These are phyloP conservation scores for Dysdera silvatica DNA, from an alignment of 1,140 invertebrate genomes.

Conservation along the genomic window DNA sequence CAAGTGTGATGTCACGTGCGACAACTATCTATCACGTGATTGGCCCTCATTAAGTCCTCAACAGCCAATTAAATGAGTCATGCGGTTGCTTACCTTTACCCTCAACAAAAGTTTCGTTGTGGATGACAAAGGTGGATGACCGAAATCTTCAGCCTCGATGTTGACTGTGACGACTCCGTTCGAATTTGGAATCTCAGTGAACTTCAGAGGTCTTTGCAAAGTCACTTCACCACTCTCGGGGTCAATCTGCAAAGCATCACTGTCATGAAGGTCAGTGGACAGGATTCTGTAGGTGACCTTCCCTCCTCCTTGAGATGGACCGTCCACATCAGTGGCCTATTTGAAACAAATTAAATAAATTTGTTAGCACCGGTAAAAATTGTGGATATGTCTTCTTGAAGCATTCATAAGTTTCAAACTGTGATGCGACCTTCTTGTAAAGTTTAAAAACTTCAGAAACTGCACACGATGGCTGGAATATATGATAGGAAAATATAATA, in stretches of 20 bases:
- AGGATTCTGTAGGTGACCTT: conserved; percentile 57
- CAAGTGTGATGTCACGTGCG: too few species aligned
- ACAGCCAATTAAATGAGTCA: too few species aligned
- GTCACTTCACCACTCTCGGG: conserved; percentile 59
- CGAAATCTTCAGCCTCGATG: conserved; percentile 55
- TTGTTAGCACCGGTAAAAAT: neutral
- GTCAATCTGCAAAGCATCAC: conserved; percentile 47
- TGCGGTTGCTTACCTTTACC: conserved; percentile 52
- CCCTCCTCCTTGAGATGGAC: conserved; percentile 59
- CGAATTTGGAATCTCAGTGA: conserved; percentile 12
- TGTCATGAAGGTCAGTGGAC: conserved; percentile 51
- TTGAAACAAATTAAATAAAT: neutral
- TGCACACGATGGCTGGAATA: too few species aligned
- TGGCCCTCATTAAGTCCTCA: too few species aligned
- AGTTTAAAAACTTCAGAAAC: too few species aligned
- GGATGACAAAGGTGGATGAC: conserved; percentile 54
- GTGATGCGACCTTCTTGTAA: too few species aligned
- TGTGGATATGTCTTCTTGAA: neutral
- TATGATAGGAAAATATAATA: too few species aligned
- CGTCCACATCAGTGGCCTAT: conserved; percentile 39
- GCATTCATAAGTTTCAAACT: too few species aligned
- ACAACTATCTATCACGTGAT: too few species aligned
- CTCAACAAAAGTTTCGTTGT: conserved; percentile 58
- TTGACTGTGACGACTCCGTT: conserved; percentile 14
- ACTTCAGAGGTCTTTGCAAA: conserved; percentile 48